Base-by-base conservation (phyloP, 2,113 vertebrate genomes). In the Balaeniceps rex region DNA sequence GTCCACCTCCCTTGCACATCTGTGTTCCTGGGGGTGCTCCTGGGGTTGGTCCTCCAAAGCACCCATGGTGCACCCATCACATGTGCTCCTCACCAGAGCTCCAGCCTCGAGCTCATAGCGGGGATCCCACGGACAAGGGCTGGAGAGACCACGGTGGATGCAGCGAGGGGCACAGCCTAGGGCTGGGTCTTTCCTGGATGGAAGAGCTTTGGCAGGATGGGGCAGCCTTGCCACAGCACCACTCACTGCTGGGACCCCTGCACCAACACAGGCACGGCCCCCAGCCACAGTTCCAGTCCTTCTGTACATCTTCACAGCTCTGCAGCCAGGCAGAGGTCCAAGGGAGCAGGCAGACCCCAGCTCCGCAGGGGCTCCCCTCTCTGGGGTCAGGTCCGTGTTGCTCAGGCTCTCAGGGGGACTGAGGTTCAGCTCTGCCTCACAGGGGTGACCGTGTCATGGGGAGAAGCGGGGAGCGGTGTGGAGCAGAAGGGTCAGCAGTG, bases 51-150 rank as follows among this genome's bases (percentile, higher is more conserved):
- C 29, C 19, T 70, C 34, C 49, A 69, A 52, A 63, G 28, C 47
- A n/a, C 33, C 15, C 29, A 22, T 9, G 11, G 42, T 68, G 18
- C 9, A 1, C 15, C 18, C 6, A 3, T n/a, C n/a, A 38, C 38
- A 15, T 7, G 34, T 7, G 5, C 21, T 51, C 17, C 14, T 61
- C 33, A 22, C 19, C 34, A 34, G 2, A 4, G 14, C 28, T 68
- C 60, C 19, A 12, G 16, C 12, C 65, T 49, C 1, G 1, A 42
- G 33, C 54, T 68, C 21, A 12, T 29, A 23, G 14, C 54, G 68
- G 10, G 19, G 42, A 49, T 64, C 14, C 14, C 68, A 44, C 0
- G 2, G 31, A 25, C 0, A 1, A 71, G 23, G 7, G 13, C 7
- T 7, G 5, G 36, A 19, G 44, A 76, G 6, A 36, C 9, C 40